Base-by-base conservation (phyloP, 2,113 vertebrate species). In the Meles meles region DNA sequence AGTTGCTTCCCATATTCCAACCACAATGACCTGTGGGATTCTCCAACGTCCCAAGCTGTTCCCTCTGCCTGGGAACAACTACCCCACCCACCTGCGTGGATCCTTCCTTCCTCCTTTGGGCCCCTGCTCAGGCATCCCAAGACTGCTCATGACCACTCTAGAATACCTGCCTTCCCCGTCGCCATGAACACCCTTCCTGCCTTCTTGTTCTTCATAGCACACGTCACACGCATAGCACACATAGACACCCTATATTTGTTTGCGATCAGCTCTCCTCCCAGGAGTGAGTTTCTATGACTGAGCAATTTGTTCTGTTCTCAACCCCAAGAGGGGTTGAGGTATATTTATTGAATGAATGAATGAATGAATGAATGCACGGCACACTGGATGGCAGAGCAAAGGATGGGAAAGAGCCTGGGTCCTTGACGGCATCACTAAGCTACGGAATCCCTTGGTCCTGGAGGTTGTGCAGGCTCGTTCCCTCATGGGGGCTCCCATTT, bases 181-280 rank as follows among this genome's bases (percentile, higher is more conserved):
- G 34, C 0, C 0, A 15, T 49, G 29, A 31, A 14, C 47, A 31
- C 27, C 39, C 76, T 0, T 15, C 44, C 18, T 7, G 20, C n/a
- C 47, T 0, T 5, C 2, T 3, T 0, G 10, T 34, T 12, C 47
- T 13, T 37, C 74, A 2, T 0, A 5, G 44, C 59, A 14, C 44
- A 1, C 52, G 0, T 12, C 23, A n/a, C n/a, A n/a, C n/a, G n/a
- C n/a, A n/a, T n/a, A n/a, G n/a, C n/a, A n/a, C n/a, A n/a, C n/a
- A n/a, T n/a, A 31, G 76, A 21, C 10, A 1, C 7, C 7, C 5
- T 8, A 15, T 44, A 6, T 63, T 65, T 21, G 31, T 49, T 5
- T 27, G 42, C 4, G 6, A 20, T 13, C 6, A 13, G 47, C n/a
- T 57, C 9, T 44, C 31, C 29, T 25, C 29, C 0, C 3, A 3